Percentiles rank a stretch among this genome's conserved stretches.
Conservation (phyloP, 1,140 invertebrate genomes). For the Eriosoma lanigerum region DNA sequence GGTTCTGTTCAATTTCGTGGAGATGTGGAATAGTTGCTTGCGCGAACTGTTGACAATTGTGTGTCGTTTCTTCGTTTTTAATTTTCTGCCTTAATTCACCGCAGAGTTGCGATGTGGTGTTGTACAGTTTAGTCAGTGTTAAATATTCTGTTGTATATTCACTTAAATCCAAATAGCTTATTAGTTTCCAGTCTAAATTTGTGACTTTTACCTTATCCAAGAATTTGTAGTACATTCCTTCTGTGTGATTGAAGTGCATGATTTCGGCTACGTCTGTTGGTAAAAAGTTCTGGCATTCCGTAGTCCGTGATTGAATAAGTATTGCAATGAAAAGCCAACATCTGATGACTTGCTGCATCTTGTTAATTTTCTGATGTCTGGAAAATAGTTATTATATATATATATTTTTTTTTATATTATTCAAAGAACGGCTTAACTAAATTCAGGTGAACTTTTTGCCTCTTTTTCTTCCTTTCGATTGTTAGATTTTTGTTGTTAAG, state of each 20-base stretch:
- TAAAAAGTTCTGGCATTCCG: not conserved
- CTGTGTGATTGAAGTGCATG: not conserved
- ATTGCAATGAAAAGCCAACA: not conserved
- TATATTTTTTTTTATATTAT: too few species aligned
- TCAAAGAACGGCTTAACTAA: not conserved
- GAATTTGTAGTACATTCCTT: not conserved
- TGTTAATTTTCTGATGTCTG: not conserved
- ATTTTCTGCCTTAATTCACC: not conserved
- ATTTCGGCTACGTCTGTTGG: not conserved
- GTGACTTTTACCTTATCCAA: not conserved
- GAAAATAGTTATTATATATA: not conserved
- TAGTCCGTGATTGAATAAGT: not conserved
- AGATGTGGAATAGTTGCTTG: constrained; percentile 13
- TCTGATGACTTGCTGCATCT: not conserved
- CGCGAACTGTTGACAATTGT: not conserved
- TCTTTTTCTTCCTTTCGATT: not conserved
- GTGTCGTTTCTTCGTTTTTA: not conserved
- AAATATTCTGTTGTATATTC: not conserved
- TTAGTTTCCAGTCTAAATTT: not conserved
- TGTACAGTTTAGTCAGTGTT: not conserved
- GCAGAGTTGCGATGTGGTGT: not conserved
- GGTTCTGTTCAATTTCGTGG: not conserved
- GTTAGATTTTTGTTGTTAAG: not conserved
- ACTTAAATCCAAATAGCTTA: not conserved
- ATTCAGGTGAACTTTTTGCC: not conserved